phyloP scores from a whole-genome alignment of 2,113 vertebrate species.

The Cryptotis parvus region DNA sequence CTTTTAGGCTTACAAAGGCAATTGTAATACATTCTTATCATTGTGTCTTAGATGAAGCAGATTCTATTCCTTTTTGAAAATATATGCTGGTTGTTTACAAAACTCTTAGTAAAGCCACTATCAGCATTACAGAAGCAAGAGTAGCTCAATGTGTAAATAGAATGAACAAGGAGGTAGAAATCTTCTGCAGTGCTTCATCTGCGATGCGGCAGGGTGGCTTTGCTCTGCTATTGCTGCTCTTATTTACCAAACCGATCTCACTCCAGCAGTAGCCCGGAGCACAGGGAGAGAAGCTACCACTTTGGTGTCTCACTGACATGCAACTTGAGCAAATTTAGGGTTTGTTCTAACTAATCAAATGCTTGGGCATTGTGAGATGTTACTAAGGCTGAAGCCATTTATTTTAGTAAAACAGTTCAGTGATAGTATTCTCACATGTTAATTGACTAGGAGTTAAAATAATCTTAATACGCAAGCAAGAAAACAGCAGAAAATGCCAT shows the following conservation, averaged over 20 bases:
- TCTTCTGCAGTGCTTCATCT: conserved; percentile 25
- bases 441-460: conserved; percentile 64
- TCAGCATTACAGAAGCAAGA: conserved; percentile 19
- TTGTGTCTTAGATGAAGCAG: neutral
- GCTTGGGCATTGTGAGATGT: conserved; percentile 47
- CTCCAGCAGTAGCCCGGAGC: neutral
- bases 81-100: neutral
- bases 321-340: conserved; percentile 13
- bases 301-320: conserved; percentile 10
- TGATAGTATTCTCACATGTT: conserved; percentile 30
- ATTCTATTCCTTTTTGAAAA: neutral
- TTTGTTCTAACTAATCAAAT: conserved; percentile 39
- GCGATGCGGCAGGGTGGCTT: neutral
- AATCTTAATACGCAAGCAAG: conserved; percentile 66
- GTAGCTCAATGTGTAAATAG: neutral
- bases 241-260: conserved; percentile 57
- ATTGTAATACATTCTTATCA: neutral
- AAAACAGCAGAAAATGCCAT: conserved; percentile 33
- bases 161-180: conserved; percentile 35
- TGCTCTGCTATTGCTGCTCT: neutral
- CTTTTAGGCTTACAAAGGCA: conserved; percentile 10
- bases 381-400: conserved; percentile 1
- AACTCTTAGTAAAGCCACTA: neutral
- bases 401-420: conserved; percentile 51
- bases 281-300: neutral